Evolutionary conservation across 2,113 vertebrate genomes (phyloP).

Genomic region (Paradisaea rubra): DNA sequence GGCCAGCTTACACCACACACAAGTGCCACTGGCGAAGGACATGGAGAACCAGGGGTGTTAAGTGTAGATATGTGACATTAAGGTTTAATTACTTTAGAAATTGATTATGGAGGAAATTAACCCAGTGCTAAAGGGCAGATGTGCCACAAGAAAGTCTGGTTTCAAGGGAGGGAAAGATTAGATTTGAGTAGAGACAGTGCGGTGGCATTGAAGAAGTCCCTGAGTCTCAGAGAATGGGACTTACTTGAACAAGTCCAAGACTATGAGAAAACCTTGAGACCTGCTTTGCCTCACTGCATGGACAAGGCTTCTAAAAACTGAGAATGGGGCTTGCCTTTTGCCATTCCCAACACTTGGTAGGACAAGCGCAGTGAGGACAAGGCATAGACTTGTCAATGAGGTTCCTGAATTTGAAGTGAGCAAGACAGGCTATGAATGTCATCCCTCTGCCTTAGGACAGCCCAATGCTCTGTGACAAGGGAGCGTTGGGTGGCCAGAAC

Average conservation of each 20-base stretch:
- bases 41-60: not conserved
- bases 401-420: not conserved
- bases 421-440: not conserved
- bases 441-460: not conserved
- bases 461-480: not conserved
- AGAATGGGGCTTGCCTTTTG: not conserved
- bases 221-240: not conserved
- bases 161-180: not conserved
- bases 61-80: not conserved
- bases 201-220: not conserved
- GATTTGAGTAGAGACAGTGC: not conserved
- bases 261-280: not conserved
- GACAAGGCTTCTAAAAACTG: not conserved
- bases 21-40: not conserved
- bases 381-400: not conserved
- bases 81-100: constrained; percentile 20
- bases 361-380: not conserved
- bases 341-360: not conserved
- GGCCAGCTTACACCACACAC: not conserved
- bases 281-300: not conserved
- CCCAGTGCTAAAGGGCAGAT: not conserved
- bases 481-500: accelerated
- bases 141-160: not conserved
- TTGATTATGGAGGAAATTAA: constrained; percentile 1
- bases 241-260: not conserved